Percentiles rank a stretch among this genome's conserved stretches.
These are phyloP conservation scores for Petrocephalus zakoni DNA, from an alignment of 2,113 vertebrate species.

Conservation along the genomic window DNA sequence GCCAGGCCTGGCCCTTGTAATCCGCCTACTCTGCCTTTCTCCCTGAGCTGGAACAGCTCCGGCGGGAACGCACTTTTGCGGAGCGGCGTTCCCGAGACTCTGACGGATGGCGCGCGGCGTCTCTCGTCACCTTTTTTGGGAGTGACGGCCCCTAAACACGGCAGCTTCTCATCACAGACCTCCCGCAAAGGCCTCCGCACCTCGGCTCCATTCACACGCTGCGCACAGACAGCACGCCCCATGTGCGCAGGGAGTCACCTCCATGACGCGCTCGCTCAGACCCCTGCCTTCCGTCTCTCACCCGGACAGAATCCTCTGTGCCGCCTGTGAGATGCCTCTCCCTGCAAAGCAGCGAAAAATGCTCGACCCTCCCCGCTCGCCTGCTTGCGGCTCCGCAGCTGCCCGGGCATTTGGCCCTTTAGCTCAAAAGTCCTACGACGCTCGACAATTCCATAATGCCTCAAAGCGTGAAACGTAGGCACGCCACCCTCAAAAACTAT, in stretches of 20 bases:
- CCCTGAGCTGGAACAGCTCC: constrained; percentile 18
- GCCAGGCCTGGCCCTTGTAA: constrained; percentile 26
- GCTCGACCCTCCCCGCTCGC: constrained; percentile 22
- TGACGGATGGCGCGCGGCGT: constrained; percentile 38
- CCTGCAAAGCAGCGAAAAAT: constrained; percentile 36
- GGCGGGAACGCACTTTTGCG: constrained; percentile 15
- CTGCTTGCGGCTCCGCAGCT: constrained; percentile 36
- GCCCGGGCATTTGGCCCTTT: constrained; percentile 24
- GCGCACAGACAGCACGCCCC: constrained; percentile 51
- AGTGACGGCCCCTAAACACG: constrained; percentile 60
- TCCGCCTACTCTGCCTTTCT: constrained; percentile 5
- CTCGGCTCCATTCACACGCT: constrained; percentile 51
- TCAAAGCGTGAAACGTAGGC: no score
- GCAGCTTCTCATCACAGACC: constrained; percentile 38
- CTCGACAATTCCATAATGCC: neutral
- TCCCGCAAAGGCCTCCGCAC: constrained; percentile 18
- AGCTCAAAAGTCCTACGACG: neutral
- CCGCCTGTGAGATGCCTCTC: constrained; percentile 45
- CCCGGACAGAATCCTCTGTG: constrained; percentile 52
- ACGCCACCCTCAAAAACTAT: neutral
- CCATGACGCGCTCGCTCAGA: constrained; percentile 25
- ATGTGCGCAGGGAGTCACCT: constrained; percentile 40
- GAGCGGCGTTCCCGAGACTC: constrained; percentile 31
- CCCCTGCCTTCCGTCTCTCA: constrained; percentile 29
- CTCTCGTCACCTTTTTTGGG: constrained; percentile 41